Conservation (phyloP, 2,888 invertebrate species). For the Zaprionus bogoriensis region DNA sequence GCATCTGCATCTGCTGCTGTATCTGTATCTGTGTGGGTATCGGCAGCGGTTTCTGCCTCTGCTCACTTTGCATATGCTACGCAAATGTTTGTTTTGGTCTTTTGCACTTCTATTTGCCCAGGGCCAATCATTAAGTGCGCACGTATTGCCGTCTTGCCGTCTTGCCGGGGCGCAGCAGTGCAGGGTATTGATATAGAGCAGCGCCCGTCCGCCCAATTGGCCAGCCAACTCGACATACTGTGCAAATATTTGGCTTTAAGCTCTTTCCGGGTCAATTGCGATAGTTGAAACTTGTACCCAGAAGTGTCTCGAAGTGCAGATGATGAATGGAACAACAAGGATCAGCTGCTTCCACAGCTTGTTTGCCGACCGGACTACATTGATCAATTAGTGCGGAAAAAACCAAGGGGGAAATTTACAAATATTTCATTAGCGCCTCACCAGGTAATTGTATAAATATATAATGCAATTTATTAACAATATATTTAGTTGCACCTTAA, state of each 20-base stretch:
- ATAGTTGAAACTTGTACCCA: constrained; percentile 25
- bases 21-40: background rate
- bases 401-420: no score
- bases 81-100: constrained; percentile 39
- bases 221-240: constrained; percentile 15
- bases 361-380: constrained; percentile 6
- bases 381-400: background rate
- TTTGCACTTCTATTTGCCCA: constrained; percentile 48
- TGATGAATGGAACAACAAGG: constrained; percentile 30
- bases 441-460: no score
- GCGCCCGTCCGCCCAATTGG: background rate
- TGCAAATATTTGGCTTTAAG: constrained; percentile 49
- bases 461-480: no score
- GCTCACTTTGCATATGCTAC: constrained; percentile 38
- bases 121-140: constrained; percentile 49
- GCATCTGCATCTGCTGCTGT: no score
- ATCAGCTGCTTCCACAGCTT: constrained; percentile 10
- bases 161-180: background rate
- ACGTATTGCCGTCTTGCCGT: constrained; percentile 6
- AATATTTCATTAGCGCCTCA: no score
- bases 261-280: constrained; percentile 58
- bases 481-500: no score
- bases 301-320: constrained; percentile 24
- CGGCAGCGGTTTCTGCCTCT: constrained; percentile 5
- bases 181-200: constrained; percentile 23